Base-by-base conservation (phyloP, 2,797 vertebrate species). In the Naso thynnoides region DNA sequence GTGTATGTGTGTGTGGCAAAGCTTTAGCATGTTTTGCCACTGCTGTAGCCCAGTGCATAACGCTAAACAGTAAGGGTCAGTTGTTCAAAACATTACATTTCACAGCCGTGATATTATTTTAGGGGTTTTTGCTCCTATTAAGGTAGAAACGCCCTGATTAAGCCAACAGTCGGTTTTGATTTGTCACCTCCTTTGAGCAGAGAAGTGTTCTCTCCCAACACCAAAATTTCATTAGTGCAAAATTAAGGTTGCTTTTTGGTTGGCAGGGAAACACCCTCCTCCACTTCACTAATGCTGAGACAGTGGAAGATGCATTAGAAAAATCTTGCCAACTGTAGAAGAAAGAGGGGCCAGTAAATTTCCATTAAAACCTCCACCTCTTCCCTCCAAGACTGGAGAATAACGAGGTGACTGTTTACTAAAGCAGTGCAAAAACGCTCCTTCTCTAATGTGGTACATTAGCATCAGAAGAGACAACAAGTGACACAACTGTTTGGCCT, bases 251-350 rank as follows among this genome's bases (percentile, higher is more conserved):
- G 45, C 73, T 53, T 80, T 36, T 57, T 53, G 60, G 54, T 77
- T 77, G 77, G 70, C 77, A 79, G 52, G n/a, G n/a, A 68, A 54
- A 60, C 4, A 0, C n/a, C 57, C 26, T 47, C 57, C 39, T 86
- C 62, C 50, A 54, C 53, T 48, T 70, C 21, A 57, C 60, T 75
- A 67, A 61, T 57, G 56, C 69, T 75, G 63, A 70, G 70, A n/a
- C n/a, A n/a, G n/a, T n/a, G n/a, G n/a, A 23, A 79, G 56, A 82
- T 76, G 56, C 21, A 70, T 75, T 24, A 61, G n/a, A 56, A 42
- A 45, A 58, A 8, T 60, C 39, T n/a, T 74, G 78, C 65, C 78
- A 83, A 72, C 48, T 60, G 38, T 10, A 13, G 23, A 27, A 21
- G 69, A 63, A 59, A 1, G n/a, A 45, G n/a, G 13, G 29, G 7